These are phyloP conservation scores for Glaucopsyche alexis DNA, from an alignment of 2,888 invertebrate genomes.

Conservation along the genomic window DNA sequence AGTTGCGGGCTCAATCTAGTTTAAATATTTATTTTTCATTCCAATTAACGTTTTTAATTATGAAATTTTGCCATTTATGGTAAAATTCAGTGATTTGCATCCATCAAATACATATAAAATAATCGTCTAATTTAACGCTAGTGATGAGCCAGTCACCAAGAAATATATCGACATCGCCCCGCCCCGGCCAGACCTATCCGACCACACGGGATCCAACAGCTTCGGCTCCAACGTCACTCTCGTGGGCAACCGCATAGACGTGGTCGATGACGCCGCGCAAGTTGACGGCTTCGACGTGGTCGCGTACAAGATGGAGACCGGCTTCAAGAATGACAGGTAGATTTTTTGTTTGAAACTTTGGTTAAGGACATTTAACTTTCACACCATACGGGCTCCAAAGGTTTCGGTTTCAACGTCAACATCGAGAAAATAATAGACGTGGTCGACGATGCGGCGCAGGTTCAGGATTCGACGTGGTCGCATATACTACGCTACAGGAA, in stretches of 20 bases:
- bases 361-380: too few species aligned
- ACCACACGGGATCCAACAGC: conserved; percentile 79
- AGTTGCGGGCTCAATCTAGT: too few species aligned
- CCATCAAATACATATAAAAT: too few species aligned
- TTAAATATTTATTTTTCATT: too few species aligned
- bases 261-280: conserved; percentile 66
- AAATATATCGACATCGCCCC: conserved; percentile 52
- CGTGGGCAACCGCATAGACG: conserved; percentile 92
- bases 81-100: too few species aligned
- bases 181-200: conserved; percentile 51
- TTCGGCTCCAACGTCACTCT: conserved; percentile 88
- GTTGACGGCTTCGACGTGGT: conserved; percentile 80
- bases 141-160: conserved; percentile 62
- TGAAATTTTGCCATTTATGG: too few species aligned
- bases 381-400: too few species aligned
- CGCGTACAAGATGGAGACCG: conserved; percentile 83
- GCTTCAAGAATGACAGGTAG: conserved; percentile 66
- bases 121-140: conserved; percentile 35
- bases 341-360: conserved; percentile 32
- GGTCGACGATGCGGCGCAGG: too few species aligned
- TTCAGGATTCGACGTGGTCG: conserved; percentile 55
- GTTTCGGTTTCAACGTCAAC: too few species aligned
- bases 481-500: too few species aligned
- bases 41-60: too few species aligned
- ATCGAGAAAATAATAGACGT: too few species aligned